Evolutionary conservation across 2,113 vertebrate species (phyloP), one percentile per base, ranked within the genome.

Genomic region (Nibea coibor): DNA sequence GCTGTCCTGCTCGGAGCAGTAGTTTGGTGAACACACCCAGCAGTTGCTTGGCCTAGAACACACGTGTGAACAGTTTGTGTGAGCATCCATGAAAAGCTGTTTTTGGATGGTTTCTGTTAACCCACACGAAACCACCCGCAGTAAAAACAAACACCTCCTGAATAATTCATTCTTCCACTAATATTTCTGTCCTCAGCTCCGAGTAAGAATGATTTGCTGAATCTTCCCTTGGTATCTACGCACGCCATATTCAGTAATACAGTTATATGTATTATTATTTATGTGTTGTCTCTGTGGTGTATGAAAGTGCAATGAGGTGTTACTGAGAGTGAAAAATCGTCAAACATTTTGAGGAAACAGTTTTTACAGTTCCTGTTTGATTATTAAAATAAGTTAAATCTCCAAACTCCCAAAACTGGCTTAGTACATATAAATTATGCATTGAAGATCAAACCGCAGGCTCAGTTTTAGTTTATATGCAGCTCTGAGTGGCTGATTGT

Each of bases 21-120:
- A 10, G 26, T 47, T 59, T 53, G n/a, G 48, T 35, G 59, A 84
- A 68, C 78, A 57, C 82, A 48, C 70, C 82, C 42, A 31, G 3
- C 53, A 7, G 51, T 57, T 57, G n/a, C 26, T 19, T 10, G 19
- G n/a, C 2, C 61, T 9, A 76, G 5, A 54, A 47, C 42, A 47
- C 42, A 22, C 54, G 58, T 65, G 85, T 66, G n/a, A 61, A 39
- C 45, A 54, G 66, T 45, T 26, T 11, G 10, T 7, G 10, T 7
- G 24, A 62, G 35, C 22, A 11, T 48, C 69, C 31, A 62, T 76
- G 26, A 67, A 35, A 4, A 59, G 67, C 53, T 57, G 51, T 1
- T 5, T 56, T 62, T 45, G 14, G 43, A 4, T 17, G 31, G 26
- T 22, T 39, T 42, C 51, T 67, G 48, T 67, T 6, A 2, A 22